Percentiles rank a stretch among this genome's conserved stretches.
Evolutionary conservation across 2,888 invertebrate species (phyloP).

Genomic region (Tiliacea aurago): DNA sequence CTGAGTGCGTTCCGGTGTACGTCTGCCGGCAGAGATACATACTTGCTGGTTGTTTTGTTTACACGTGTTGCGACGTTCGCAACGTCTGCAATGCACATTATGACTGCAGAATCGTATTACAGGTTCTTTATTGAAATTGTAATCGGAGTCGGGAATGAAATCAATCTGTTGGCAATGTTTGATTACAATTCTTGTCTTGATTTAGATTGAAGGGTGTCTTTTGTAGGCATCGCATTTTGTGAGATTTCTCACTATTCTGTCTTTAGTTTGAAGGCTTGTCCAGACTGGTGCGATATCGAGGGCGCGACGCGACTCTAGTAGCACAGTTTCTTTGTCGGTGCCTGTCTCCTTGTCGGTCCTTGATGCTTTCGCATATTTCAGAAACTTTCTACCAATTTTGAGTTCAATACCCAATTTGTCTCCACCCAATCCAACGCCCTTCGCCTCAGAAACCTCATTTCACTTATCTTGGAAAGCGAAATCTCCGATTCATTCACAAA

Average conservation of each 20-base stretch:
- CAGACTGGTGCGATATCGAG: too few species aligned
- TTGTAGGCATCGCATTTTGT: not conserved
- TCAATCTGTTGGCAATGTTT: constrained; percentile 27
- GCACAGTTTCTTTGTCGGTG: too few species aligned
- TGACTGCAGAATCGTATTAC: constrained; percentile 64
- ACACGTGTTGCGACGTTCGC: constrained; percentile 75
- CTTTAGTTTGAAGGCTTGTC: too few species aligned
- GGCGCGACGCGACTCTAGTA: too few species aligned
- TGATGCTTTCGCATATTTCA: not conserved
- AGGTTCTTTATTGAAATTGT: constrained; percentile 51
- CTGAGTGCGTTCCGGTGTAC: constrained; percentile 88
- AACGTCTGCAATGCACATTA: constrained; percentile 71
- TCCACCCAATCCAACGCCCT: not conserved
- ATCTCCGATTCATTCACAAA: constrained; percentile 42
- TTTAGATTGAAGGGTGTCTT: constrained; percentile 11
- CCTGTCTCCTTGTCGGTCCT: too few species aligned
- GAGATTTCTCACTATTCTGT: not conserved
- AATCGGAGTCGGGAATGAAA: constrained; percentile 50
- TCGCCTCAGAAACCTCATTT: constrained; percentile 15
- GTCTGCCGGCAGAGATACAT: constrained; percentile 71
- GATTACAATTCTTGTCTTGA: constrained; percentile 10
- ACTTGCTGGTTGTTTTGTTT: constrained; percentile 81
- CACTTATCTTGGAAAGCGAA: constrained; percentile 37
- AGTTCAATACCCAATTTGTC: not conserved
- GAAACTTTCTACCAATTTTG: not conserved